Conservation (phyloP, 2,113 vertebrate species). For the Vidua macroura region DNA sequence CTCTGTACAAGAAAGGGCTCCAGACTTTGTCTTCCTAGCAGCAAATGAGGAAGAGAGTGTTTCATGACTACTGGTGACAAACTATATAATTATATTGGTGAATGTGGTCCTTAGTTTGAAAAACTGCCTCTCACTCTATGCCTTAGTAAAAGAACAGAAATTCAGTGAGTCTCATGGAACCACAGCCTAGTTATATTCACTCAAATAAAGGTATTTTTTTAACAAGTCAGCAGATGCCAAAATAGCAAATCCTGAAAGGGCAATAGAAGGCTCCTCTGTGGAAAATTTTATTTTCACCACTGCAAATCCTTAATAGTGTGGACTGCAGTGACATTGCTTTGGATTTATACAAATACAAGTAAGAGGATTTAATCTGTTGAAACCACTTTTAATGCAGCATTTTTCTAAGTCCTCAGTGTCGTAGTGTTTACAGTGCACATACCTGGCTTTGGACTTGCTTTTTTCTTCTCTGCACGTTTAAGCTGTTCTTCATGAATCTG, state of each 20-base stretch:
- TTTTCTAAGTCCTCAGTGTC: not conserved
- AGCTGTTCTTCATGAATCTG: constrained; percentile 88
- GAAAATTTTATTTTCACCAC: constrained; percentile 25
- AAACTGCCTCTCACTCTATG: not conserved
- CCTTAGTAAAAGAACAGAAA: not conserved
- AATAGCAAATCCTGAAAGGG: constrained; percentile 27
- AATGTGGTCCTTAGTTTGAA: not conserved
- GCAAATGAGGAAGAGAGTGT: not conserved
- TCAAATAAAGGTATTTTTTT: not conserved
- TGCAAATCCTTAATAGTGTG: not conserved
- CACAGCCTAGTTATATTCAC: not conserved
- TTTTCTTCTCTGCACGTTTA: constrained; percentile 76
- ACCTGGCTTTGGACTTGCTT: constrained; percentile 74
- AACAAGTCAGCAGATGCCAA: not conserved
- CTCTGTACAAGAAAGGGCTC: not conserved
- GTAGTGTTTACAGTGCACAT: not conserved
- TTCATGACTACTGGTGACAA: not conserved
- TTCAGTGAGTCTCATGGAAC: not conserved
- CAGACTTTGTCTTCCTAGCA: not conserved
- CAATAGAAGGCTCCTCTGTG: not conserved
- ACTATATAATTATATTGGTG: not conserved
- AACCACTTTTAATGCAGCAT: not conserved
- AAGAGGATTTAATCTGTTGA: constrained; percentile 40
- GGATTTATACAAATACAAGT: constrained; percentile 20
- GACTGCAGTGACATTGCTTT: not conserved